Conservation (phyloP, 2,888 invertebrate species). For the Xestia c-nigrum region DNA sequence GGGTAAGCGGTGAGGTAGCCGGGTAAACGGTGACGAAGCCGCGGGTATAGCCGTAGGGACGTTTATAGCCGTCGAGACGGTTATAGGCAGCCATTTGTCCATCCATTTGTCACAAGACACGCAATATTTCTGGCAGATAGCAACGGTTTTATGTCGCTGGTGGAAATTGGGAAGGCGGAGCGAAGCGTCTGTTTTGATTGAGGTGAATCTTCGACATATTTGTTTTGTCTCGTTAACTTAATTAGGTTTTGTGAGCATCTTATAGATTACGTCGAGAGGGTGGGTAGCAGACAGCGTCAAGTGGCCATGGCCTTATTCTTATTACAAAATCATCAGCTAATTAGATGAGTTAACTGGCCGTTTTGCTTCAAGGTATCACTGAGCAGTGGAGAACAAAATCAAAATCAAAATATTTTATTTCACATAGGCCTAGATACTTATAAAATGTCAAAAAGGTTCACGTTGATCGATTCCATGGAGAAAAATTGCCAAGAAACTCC, state of each 20-base stretch:
- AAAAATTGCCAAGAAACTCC: too few species aligned
- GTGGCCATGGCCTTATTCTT: background rate
- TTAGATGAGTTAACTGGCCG: background rate
- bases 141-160: conserved; percentile 32
- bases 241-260: too few species aligned
- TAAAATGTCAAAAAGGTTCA: too few species aligned
- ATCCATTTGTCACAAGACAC: conserved; percentile 53
- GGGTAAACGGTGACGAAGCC: conserved; percentile 44
- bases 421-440: too few species aligned
- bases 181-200: conserved; percentile 19
- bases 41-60: conserved; percentile 26
- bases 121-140: conserved; percentile 49
- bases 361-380: background rate
- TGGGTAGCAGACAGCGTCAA: background rate
- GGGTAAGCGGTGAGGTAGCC: conserved; percentile 42
- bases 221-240: background rate
- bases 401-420: too few species aligned
- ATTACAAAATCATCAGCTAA: background rate
- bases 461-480: too few species aligned
- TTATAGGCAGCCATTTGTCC: conserved; percentile 57
- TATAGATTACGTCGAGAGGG: background rate
- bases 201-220: background rate
- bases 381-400: background rate
- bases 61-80: conserved; percentile 55
- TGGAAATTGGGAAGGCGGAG: conserved; percentile 26